Conservation (phyloP, 1,140 invertebrate genomes). For the Drosophila repletoides region DNA sequence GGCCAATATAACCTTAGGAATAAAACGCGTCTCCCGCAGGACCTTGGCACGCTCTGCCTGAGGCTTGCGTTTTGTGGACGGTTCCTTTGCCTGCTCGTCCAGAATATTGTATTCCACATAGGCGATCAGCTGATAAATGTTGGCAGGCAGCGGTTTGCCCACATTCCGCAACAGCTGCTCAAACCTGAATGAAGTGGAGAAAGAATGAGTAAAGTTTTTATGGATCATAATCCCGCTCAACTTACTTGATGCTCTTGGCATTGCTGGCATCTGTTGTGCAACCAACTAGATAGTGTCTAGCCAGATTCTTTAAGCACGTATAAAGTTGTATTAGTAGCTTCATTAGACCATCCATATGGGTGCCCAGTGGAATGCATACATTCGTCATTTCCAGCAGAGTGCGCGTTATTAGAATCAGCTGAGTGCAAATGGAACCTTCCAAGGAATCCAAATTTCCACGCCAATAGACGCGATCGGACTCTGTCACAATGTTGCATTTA, state of each 20-base stretch:
- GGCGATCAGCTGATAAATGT: constrained; percentile 84
- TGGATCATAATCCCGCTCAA: neutral
- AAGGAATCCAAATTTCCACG: constrained; percentile 57
- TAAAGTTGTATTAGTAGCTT: constrained; percentile 72
- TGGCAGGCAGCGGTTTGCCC: constrained; percentile 84
- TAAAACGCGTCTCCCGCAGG: constrained; percentile 84
- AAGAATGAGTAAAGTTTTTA: neutral
- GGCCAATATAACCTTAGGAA: constrained; percentile 85
- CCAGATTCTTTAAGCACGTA: constrained; percentile 66
- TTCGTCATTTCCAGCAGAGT: constrained; percentile 63
- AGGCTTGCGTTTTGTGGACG: constrained; percentile 67
- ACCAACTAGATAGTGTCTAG: constrained; percentile 63
- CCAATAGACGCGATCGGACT: constrained; percentile 64
- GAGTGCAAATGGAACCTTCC: constrained; percentile 72
- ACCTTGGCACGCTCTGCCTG: constrained; percentile 84
- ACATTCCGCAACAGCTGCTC: constrained; percentile 84
- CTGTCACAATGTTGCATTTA: constrained; percentile 68
- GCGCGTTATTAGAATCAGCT: constrained; percentile 68
- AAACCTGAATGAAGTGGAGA: constrained; percentile 82
- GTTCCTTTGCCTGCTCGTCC: constrained; percentile 53
- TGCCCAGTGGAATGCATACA: constrained; percentile 64
- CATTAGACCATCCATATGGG: constrained; percentile 65
- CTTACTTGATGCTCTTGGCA: constrained; percentile 62
- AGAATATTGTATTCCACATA: constrained; percentile 84
- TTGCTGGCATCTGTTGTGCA: constrained; percentile 18